These are phyloP conservation scores for Parochlus steinenii DNA, from an alignment of 2,888 invertebrate genomes.

Conservation along the genomic window DNA sequence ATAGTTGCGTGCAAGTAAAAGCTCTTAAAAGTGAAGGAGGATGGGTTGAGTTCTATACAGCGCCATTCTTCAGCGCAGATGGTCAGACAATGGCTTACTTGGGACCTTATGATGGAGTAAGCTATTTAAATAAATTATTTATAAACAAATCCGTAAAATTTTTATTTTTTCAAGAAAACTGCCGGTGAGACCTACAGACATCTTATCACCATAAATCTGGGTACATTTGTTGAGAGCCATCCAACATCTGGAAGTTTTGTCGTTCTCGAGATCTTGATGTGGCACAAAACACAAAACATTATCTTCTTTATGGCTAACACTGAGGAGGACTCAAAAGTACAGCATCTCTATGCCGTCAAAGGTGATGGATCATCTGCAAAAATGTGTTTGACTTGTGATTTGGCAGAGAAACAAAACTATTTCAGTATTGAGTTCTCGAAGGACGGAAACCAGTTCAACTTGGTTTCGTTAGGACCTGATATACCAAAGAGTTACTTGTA, in stretches of 20 bases:
- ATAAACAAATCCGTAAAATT: too few relatives aligned
- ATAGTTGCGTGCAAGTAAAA: neutral
- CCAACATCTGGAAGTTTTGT: conserved; percentile 48
- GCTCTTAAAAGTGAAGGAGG: conserved; percentile 33
- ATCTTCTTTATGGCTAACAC: conserved; percentile 75
- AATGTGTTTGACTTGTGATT: conserved; percentile 59
- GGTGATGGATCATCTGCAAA: conserved; percentile 30
- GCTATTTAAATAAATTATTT: too few relatives aligned
- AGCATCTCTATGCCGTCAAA: conserved; percentile 64
- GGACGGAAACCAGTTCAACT: conserved; percentile 46
- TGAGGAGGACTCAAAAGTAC: conserved; percentile 53
- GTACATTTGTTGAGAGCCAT: conserved; percentile 20
- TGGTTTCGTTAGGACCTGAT: conserved; percentile 71
- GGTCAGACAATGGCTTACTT: conserved; percentile 57
- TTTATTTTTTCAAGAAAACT: too few relatives aligned
- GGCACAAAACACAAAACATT: conserved; percentile 46
- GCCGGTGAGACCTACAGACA: too few relatives aligned
- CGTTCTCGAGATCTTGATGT: conserved; percentile 55
- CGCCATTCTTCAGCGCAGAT: conserved; percentile 48
- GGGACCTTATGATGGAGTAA: conserved; percentile 41
- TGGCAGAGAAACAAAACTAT: conserved; percentile 22
- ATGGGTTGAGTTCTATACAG: conserved; percentile 64
- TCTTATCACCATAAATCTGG: too few relatives aligned
- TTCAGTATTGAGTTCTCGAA: conserved; percentile 45
- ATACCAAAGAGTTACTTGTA: conserved; percentile 57